Base-by-base conservation (phyloP, 2,888 invertebrate genomes). In the Drosophila recens region DNA sequence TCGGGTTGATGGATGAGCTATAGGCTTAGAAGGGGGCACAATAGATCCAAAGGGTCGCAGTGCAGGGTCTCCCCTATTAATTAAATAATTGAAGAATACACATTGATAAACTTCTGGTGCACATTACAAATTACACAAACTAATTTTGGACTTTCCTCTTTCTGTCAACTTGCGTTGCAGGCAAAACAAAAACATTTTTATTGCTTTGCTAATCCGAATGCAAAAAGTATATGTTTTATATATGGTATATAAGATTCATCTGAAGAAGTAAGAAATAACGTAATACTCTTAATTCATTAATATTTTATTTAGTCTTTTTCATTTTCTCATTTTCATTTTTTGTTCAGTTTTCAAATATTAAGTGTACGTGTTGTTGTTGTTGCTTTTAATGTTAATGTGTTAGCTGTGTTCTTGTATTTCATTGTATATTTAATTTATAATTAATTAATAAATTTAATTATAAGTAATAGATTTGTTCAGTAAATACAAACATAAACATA, bases 291-390 rank as follows among this genome's bases (percentile, higher is more conserved):
- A 82, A 67, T 84, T 84, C 80, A 65, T 80, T 84, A 82, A 82
- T 82, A 82, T 84, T 84, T 84, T 84, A 84, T 84, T 84, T 84
- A 84, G 83, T 84, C 83, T 84, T 84, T 84, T 84, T 87, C 82
- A 75, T 75, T 84, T 84, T 87, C 83, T 84, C 83, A 73, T 87
- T 83, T 69, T 72, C 54, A 42, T 45, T 54, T 67, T 49, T 36
- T 62, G 30, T 61, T 65, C 49, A 53, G 52, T 74, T 56, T 59
- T 46, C 20, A 75, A 80, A 79, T 81, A 76, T 76, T 79, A 69
- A 79, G 66, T 82, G 70, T 78, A 59, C 34, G 74, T 79, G 76
- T 79, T 63, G 76, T 76, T 63, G 61, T 34, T 67, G 59, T 56
- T 72, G 49, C 56, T 82, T 20, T 56, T 20, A 66, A 54, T 82